Evolutionary conservation across 2,797 vertebrate genomes (phyloP), one percentile per base, ranked within the genome.

Genomic region (Onychomys torridus): DNA sequence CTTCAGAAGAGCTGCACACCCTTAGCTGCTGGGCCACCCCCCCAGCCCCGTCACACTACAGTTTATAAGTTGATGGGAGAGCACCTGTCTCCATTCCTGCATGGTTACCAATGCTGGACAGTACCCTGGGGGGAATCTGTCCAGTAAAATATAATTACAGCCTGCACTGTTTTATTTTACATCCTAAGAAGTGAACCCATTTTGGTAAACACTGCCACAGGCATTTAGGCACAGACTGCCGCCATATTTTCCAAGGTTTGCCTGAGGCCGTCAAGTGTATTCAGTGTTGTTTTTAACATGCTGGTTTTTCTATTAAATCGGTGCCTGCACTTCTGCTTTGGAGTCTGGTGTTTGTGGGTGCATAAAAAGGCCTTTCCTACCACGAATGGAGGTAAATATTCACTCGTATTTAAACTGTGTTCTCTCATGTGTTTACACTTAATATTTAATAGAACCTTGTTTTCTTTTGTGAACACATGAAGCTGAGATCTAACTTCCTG

Each of bases 121-220:
- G 29, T 4, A 46, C 27, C 49, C 16, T 29, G 57, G 43, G 57
- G 19, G 17, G 43, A 46, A 34, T 9, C 61, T 87, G 55, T 13
- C 43, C 27, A 19, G 65, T 12, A 83, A 57, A 19, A 73, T 1
- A 34, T 7, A 46, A 49, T 0, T 0, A 6, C n/a, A 4, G 55
- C 0, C 0, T 13, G 73, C 63, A 27, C 65, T 5, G 16, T 82
- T 55, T 69, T 59, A 34, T 37, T 52, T 95, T 79, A 88, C 59
- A 55, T 77, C 71, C 40, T 32, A 94, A 91, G 76, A 84, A 29
- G 21, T 32, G 4, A 87, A 43, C 32, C 7, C 69, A 25, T 34
- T 57, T 49, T 63, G 75, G 82, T 71, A 79, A 86, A 94, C 37
- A 46, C 61, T 23, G 43, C 21, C 92, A 61, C 59, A 89, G 14